Conservation (phyloP, 1,140 invertebrate species). For the Venturia canescens region DNA sequence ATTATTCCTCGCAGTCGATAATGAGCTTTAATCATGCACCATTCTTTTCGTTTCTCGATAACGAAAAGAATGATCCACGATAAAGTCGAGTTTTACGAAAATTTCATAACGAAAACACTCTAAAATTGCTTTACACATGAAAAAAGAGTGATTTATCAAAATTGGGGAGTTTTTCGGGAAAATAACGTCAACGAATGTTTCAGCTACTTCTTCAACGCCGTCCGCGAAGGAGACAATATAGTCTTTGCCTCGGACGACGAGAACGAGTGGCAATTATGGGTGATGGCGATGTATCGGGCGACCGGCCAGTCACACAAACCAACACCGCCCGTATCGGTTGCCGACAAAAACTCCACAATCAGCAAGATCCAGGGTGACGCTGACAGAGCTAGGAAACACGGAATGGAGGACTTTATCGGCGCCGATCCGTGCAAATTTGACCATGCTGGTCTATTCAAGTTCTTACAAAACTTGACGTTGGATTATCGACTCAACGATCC, state of each 20-base stretch:
- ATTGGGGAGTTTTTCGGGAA: too few species aligned
- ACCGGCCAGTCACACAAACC: constrained; percentile 99
- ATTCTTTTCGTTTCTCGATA: not conserved
- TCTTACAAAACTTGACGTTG: constrained; percentile 93
- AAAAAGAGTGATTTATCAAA: too few species aligned
- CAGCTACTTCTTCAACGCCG: constrained; percentile 98
- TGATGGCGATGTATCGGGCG: constrained; percentile 98
- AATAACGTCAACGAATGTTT: not conserved
- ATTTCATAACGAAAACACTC: too few species aligned
- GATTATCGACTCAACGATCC: constrained; percentile 98
- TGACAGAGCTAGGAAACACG: constrained; percentile 97
- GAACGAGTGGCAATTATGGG: constrained; percentile 98
- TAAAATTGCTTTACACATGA: too few species aligned
- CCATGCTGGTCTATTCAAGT: constrained; percentile 94
- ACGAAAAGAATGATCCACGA: too few species aligned
- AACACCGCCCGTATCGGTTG: constrained; percentile 91
- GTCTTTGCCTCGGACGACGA: constrained; percentile 98
- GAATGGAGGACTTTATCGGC: constrained; percentile 99
- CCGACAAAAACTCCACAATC: constrained; percentile 91
- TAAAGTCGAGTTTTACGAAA: too few species aligned
- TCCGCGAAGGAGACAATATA: constrained; percentile 98
- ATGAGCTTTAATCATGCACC: too few species aligned
- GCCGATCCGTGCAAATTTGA: constrained; percentile 98
- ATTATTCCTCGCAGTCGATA: too few species aligned
- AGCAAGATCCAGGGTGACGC: constrained; percentile 96